Base-by-base conservation (phyloP, 2,888 invertebrate genomes). In the Camptogramma bilineatum region DNA sequence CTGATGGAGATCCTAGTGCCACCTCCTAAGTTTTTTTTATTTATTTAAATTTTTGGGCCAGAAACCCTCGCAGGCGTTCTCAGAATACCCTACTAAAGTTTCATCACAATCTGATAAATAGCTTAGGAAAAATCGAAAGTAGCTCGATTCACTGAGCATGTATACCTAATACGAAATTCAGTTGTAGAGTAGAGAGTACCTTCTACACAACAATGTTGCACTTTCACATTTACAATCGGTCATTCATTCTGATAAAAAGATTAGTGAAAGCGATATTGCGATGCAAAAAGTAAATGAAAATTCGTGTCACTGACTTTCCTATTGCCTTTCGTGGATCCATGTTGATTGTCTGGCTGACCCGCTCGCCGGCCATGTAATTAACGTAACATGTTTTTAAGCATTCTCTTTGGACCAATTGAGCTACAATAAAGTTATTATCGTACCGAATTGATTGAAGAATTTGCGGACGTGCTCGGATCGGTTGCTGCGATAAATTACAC, bases 221-320 rank as follows among this genome's bases (percentile, higher is more conserved):
- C 92, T 92, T 93, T 93, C 93, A 84, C 91, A 87, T 85, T 87
- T 84, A 82, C 82, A 85, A 87, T 86, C 86, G 82, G 81, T 84
- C 85, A 85, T 88, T 91, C 86, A 87, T 88, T 87, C 82, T 75
- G 76, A 87, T 87, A 86, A 91, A 88, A 90, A 88, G 83, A 82
- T 71, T 72, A 91, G 92, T 91, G 92, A 93, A 93, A 93, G 92
- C 83, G 89, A 88, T 91, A 91, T 86, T 81, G 85, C 78, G 78
- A 83, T 88, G 88, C 84, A 90, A 91, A 92, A 91, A 84, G 78
- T 80, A 83, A 88, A 90, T 87, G 88, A 90, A 92, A 91, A 91
- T 89, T 89, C 82, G 91, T 90, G 90, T 91, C 90, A 86, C 86
- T 85, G 84, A 84, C 88, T 90, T 90, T 90, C 88, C 90, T 87